Conservation (phyloP, 2,797 vertebrate genomes). For the Anolis apletophallus region DNA sequence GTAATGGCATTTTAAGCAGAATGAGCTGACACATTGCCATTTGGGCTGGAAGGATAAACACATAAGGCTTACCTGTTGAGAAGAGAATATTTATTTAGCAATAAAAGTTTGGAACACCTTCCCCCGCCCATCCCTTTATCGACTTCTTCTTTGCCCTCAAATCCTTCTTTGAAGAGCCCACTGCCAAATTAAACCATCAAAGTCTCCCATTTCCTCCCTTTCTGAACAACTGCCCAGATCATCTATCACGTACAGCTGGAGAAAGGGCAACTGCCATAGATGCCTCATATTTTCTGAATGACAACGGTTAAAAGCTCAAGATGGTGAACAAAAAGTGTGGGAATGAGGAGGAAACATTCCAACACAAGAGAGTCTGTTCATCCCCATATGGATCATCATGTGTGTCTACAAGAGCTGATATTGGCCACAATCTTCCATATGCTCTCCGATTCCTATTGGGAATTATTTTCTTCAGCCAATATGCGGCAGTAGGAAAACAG, state of each 20-base stretch:
- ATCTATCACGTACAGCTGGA: neutral
- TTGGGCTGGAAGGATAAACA: slow-evolving; percentile 26
- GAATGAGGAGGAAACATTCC: too few relatives aligned
- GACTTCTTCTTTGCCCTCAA: slow-evolving; percentile 12
- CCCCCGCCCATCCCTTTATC: slow-evolving; percentile 25
- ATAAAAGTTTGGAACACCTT: slow-evolving; percentile 34
- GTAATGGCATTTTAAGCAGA: neutral
- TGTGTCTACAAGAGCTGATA: neutral
- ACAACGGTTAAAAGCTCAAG: neutral
- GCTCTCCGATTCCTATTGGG: neutral
- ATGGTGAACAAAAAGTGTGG: too few relatives aligned
- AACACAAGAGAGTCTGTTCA: accelerated
- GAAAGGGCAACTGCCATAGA: neutral
- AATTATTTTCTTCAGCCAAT: neutral
- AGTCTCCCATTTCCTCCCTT: slow-evolving; percentile 20
- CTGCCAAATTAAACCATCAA: slow-evolving; percentile 37
- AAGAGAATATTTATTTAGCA: slow-evolving; percentile 39
- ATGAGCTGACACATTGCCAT: neutral
- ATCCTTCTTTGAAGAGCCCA: slow-evolving; percentile 26
- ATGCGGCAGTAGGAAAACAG: neutral
- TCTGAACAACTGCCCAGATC: neutral
- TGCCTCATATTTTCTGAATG: neutral
- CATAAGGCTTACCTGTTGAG: slow-evolving; percentile 18
- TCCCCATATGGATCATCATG: neutral
- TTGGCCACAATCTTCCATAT: neutral